Percentiles rank a stretch among this genome's conserved stretches.
Evolutionary conservation across 2,113 vertebrate species (phyloP).

Genomic region (Stomatorhinus ivindoensis): DNA sequence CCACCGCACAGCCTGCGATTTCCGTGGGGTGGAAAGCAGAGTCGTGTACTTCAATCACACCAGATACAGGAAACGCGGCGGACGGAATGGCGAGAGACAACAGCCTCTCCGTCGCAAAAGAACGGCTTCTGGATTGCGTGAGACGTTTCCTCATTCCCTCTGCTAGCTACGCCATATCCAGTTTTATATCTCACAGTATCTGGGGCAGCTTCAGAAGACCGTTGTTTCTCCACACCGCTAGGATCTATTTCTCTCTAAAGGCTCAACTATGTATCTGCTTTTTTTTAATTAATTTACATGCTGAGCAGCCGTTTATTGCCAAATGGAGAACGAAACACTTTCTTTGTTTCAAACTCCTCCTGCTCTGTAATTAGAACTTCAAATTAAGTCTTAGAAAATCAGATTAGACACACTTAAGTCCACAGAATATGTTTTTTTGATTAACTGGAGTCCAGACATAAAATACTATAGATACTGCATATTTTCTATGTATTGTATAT

Average conservation of each 20-base stretch:
- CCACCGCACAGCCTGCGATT: not conserved
- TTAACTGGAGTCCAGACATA: not conserved
- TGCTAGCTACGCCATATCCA: slow-evolving; percentile 40
- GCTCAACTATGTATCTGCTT: not conserved
- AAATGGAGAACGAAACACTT: not conserved
- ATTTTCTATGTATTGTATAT: not conserved
- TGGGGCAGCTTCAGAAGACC: slow-evolving; percentile 35
- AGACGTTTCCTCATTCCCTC: slow-evolving; percentile 23
- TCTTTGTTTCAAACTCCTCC: not conserved
- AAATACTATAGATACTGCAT: not conserved
- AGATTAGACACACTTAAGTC: not conserved
- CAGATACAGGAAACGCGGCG: slow-evolving; percentile 23
- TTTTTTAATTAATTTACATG: not conserved
- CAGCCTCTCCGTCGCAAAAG: slow-evolving; percentile 17
- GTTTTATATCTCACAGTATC: slow-evolving; percentile 39
- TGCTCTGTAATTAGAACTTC: not conserved
- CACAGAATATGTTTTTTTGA: not conserved
- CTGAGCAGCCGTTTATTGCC: not conserved
- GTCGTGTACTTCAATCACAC: slow-evolving; percentile 29
- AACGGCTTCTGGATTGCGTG: slow-evolving; percentile 24
- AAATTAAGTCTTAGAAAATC: slow-evolving; percentile 4
- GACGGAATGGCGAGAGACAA: not conserved
- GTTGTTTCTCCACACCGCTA: slow-evolving; percentile 39
- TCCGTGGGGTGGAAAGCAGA: slow-evolving; percentile 37
- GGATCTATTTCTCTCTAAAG: not conserved